Percentiles rank a stretch among this genome's conserved stretches.
Conservation (phyloP, 2,888 invertebrate species). For the Oegoconia quadripuncta region DNA sequence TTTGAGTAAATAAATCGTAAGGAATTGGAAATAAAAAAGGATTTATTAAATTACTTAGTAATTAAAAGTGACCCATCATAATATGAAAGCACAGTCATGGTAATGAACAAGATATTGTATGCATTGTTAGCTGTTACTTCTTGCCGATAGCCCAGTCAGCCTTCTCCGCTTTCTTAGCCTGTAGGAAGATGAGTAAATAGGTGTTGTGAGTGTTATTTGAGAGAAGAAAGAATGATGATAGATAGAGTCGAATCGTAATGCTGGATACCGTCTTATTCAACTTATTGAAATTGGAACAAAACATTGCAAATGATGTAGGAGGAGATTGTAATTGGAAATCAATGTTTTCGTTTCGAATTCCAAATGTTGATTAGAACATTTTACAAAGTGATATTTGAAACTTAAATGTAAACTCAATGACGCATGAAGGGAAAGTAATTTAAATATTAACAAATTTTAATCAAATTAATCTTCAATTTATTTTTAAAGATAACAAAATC, state of each 20-base stretch:
- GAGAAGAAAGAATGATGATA: neutral
- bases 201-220: constrained; percentile 25
- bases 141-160: constrained; percentile 84
- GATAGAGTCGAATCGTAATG: neutral
- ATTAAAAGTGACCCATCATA: constrained; percentile 49
- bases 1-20: constrained; percentile 29
- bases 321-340: too few species aligned
- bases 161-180: constrained; percentile 89
- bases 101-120: constrained; percentile 32
- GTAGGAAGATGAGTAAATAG: constrained; percentile 68
- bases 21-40: constrained; percentile 35
- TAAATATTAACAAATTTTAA: too few species aligned
- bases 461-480: too few species aligned
- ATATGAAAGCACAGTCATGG: constrained; percentile 30
- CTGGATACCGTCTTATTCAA: too few species aligned
- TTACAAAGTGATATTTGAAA: too few species aligned
- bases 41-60: constrained; percentile 53
- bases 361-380: too few species aligned
- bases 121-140: constrained; percentile 69
- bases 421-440: too few species aligned
- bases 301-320: too few species aligned
- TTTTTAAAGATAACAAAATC: too few species aligned
- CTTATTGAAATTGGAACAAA: too few species aligned
- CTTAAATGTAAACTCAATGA: too few species aligned
- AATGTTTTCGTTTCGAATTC: too few species aligned